A percentile compares a stretch with the other conserved stretches of the same genome.
These are phyloP conservation scores for Dicentrarchus labrax DNA, from an alignment of 2,113 vertebrate species.

Conservation along the genomic window DNA sequence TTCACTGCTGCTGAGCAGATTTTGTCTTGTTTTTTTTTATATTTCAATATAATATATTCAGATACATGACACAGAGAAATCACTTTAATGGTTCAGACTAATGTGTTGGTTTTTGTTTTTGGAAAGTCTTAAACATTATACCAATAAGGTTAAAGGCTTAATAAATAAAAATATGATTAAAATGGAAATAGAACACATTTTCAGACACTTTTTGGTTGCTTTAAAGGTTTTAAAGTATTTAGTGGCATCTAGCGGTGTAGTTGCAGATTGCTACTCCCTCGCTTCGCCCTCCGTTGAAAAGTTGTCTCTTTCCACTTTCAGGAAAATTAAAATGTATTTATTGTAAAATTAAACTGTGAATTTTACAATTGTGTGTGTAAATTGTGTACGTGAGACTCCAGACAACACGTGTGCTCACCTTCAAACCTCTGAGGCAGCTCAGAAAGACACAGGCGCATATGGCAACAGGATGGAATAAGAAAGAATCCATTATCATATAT, in stretches of 20 bases:
- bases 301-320: too few relatives aligned
- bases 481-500: conserved; percentile 8
- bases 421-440: not conserved
- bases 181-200: not conserved
- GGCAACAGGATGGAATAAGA: conserved; percentile 11
- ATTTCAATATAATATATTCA: not conserved
- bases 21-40: not conserved
- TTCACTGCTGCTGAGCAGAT: not conserved
- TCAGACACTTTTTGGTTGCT: too few relatives aligned
- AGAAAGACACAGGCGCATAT: not conserved
- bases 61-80: not conserved
- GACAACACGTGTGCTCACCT: not conserved
- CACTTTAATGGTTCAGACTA: not conserved
- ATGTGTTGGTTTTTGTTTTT: not conserved
- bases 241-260: too few relatives aligned
- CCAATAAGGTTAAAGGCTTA: not conserved
- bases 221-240: too few relatives aligned
- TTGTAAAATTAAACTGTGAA: too few relatives aligned
- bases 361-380: too few relatives aligned
- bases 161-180: not conserved
- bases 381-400: too few relatives aligned
- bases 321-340: too few relatives aligned
- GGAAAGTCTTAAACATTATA: not conserved
- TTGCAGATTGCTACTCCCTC: too few relatives aligned
- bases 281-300: too few relatives aligned